Base-by-base conservation (phyloP, 2,113 vertebrate species). In the Coryphaenoides rupestris region DNA sequence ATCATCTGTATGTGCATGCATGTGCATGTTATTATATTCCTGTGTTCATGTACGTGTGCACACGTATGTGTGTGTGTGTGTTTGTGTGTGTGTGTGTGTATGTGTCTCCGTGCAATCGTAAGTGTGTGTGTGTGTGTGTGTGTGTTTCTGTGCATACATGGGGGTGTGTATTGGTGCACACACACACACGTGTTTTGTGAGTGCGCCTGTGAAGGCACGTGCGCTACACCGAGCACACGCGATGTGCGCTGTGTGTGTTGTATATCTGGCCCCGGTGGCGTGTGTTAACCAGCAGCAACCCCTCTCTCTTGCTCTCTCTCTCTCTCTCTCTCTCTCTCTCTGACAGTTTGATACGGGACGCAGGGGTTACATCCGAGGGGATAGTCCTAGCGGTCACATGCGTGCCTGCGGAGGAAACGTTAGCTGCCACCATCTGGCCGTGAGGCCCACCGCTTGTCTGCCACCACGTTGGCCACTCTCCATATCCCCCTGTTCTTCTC, bases 321-420 rank as follows among this genome's bases (percentile, higher is more conserved):
- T 26, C 3, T 26, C 24, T 26, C 24, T 26, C 24, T 26, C 24
- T 26, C 24, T 26, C 69, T 67, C 74, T 62, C 62, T 61, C 70
- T 84, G 81, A 82, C 84, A 86, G 80, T 80, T 87, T 83, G 76
- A 84, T 80, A 68, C 73, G 70, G 85, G 82, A 78, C 75, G 63
- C 21, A 4, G 22, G 68, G 85, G 84, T 84, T 80, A 84, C 68
- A 78, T 79, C 76, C 66, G 61, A 80, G 73, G 74, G 75, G 21
- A 66, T 76, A 73, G 75, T 86, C 86, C 82, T 87, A 84, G 86
- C 86, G 85, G 85, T 86, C 84, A 85, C 84, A 76, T 68, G 81
- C 64, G 54, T 57, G 55, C 79, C 74, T 72, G 70, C 80, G 66
- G 78, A 76, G 78, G 77, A 72, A 80, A 80, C 62, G 71, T 68